Conservation (phyloP, 1,140 invertebrate genomes). For the Babylonia areolata region DNA sequence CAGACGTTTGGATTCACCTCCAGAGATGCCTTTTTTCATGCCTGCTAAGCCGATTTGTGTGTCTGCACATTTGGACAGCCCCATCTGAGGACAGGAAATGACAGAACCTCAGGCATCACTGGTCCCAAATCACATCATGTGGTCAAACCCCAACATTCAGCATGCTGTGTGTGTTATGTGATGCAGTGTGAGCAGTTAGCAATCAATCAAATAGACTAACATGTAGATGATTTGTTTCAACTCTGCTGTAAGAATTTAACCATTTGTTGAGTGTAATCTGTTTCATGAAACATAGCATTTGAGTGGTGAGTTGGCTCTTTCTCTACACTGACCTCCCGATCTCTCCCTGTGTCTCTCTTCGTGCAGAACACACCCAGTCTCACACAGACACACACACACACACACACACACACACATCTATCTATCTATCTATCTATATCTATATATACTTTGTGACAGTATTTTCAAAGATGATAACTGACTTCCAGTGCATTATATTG, state of each 20-base stretch:
- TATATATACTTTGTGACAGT: no score
- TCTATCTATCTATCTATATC: no score
- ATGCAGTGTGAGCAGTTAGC: background rate
- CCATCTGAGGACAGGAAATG: conserved; percentile 80
- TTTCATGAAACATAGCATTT: no score
- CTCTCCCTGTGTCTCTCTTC: no score
- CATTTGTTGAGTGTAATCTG: background rate
- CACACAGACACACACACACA: conserved; percentile 9
- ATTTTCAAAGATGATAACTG: no score
- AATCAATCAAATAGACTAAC: background rate
- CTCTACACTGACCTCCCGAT: no score
- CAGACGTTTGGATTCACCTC: conserved; percentile 96
- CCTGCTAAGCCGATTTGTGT: conserved; percentile 85
- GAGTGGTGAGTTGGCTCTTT: no score
- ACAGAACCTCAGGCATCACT: background rate
- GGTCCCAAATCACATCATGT: background rate
- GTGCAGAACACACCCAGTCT: background rate
- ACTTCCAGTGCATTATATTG: no score
- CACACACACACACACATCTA: background rate
- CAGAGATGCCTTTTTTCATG: conserved; percentile 92
- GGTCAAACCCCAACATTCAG: no score
- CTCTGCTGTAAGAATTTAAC: background rate
- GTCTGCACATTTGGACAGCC: conserved; percentile 86
- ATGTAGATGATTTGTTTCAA: background rate
- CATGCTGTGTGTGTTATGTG: no score